These are phyloP conservation scores for Scaptomyza caliginosa DNA, from an alignment of 2,888 invertebrate species.

Conservation along the genomic window DNA sequence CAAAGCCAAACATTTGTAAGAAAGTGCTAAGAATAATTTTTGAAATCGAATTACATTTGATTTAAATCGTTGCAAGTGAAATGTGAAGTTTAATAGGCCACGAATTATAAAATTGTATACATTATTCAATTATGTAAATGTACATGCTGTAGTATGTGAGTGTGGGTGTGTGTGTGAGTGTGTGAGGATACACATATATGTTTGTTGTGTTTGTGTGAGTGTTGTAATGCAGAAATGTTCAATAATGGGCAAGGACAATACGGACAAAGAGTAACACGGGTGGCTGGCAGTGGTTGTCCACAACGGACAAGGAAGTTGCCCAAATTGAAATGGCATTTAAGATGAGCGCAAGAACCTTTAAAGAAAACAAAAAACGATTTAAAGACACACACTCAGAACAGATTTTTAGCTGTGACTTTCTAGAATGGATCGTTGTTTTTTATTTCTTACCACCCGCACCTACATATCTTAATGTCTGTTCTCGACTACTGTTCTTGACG, in stretches of 20 bases:
- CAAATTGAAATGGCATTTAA: slow-evolving; percentile 77
- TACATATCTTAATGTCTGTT: slow-evolving; percentile 3
- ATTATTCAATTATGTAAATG: slow-evolving; percentile 42
- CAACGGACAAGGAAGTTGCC: slow-evolving; percentile 77
- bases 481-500: slow-evolving; percentile 31
- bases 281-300: slow-evolving; percentile 11
- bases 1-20: neutral
- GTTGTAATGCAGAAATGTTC: slow-evolving; percentile 44
- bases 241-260: slow-evolving; percentile 67
- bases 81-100: slow-evolving; percentile 51
- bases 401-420: slow-evolving; percentile 14
- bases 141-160: slow-evolving; percentile 6
- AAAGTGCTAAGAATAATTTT: slow-evolving; percentile 49
- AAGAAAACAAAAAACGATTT: slow-evolving; percentile 23
- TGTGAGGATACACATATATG: slow-evolving; percentile 4
- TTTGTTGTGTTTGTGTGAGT: slow-evolving; percentile 19
- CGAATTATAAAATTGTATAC: slow-evolving; percentile 27
- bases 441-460: neutral
- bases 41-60: slow-evolving; percentile 56
- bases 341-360: slow-evolving; percentile 54
- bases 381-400: neutral
- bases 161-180: slow-evolving; percentile 20
- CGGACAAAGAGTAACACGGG: slow-evolving; percentile 61
- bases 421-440: slow-evolving; percentile 11
- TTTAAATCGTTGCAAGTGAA: slow-evolving; percentile 39